These are phyloP conservation scores for Trichosurus vulpecula DNA, from an alignment of 2,797 vertebrate species.

Conservation along the genomic window DNA sequence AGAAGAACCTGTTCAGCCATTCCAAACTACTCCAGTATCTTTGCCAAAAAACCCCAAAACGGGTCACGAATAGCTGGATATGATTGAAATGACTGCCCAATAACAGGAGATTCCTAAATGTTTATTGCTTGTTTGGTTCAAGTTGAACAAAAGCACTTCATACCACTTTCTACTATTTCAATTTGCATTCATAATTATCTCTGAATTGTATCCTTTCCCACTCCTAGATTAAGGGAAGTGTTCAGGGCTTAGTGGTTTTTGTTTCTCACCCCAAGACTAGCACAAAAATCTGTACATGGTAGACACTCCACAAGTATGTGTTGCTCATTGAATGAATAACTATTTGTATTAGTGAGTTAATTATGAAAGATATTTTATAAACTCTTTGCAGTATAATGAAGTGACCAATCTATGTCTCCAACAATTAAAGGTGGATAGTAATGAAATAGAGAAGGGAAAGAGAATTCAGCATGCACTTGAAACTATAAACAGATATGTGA, in stretches of 20 bases:
- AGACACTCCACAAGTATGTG: background rate
- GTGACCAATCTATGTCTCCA: background rate
- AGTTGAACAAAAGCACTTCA: background rate
- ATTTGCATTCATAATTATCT: background rate
- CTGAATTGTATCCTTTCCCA: background rate
- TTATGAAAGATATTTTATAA: background rate
- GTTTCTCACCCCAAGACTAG: background rate
- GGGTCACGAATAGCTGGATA: background rate
- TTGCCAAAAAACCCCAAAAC: background rate
- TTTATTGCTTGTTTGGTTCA: background rate
- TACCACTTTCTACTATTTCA: background rate
- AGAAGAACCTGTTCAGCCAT: background rate
- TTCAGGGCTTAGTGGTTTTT: background rate
- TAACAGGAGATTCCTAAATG: background rate
- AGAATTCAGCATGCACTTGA: background rate
- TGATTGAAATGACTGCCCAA: background rate
- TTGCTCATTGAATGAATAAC: background rate
- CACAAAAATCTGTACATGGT: background rate
- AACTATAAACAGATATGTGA: background rate
- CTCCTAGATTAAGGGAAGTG: background rate
- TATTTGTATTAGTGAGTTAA: background rate
- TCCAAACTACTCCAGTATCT: background rate
- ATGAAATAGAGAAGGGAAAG: background rate
- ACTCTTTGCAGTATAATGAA: background rate
- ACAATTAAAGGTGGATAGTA: background rate